A percentile compares a stretch with the other conserved stretches of the same genome.
Evolutionary conservation across 2,797 vertebrate genomes (phyloP).

Genomic region (Spheniscus humboldti): DNA sequence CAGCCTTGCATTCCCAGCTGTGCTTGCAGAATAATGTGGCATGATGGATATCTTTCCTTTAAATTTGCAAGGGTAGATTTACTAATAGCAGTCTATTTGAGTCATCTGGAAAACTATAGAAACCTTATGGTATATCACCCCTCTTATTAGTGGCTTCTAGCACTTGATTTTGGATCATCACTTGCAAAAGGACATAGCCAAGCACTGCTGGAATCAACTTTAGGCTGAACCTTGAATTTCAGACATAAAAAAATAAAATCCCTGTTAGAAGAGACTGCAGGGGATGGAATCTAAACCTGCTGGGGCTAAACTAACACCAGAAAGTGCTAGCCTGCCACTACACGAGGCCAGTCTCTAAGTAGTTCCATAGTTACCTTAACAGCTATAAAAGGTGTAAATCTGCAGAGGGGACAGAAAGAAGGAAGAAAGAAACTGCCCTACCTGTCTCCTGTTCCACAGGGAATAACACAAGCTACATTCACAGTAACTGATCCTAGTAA

Average conservation of each 20-base stretch:
- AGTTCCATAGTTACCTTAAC: slow-evolving; percentile 51
- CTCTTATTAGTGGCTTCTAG: neutral
- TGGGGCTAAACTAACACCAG: slow-evolving; percentile 40
- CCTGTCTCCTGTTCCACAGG: slow-evolving; percentile 37
- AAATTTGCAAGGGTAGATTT: neutral
- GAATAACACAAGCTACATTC: slow-evolving; percentile 14
- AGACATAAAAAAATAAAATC: neutral
- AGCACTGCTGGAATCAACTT: neutral
- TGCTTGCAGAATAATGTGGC: neutral
- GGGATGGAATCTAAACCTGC: slow-evolving; percentile 52
- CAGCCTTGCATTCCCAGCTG: neutral
- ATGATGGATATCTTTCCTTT: neutral
- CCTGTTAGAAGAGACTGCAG: slow-evolving; percentile 18
- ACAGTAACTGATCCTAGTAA: slow-evolving; percentile 40
- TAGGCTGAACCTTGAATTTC: slow-evolving; percentile 1
- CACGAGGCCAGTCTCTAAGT: neutral
- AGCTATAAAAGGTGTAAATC: slow-evolving; percentile 50
- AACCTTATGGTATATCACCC: neutral
- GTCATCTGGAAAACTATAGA: neutral
- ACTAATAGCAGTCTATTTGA: neutral
- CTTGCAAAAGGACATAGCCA: neutral
- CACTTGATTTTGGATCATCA: neutral
- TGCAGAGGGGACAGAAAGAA: slow-evolving; percentile 35
- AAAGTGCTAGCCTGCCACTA: slow-evolving; percentile 26
- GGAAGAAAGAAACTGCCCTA: slow-evolving; percentile 28